phyloP scores from a whole-genome alignment of 64 coral and sea anemone species.

The Pocillopora damicornis region DNA sequence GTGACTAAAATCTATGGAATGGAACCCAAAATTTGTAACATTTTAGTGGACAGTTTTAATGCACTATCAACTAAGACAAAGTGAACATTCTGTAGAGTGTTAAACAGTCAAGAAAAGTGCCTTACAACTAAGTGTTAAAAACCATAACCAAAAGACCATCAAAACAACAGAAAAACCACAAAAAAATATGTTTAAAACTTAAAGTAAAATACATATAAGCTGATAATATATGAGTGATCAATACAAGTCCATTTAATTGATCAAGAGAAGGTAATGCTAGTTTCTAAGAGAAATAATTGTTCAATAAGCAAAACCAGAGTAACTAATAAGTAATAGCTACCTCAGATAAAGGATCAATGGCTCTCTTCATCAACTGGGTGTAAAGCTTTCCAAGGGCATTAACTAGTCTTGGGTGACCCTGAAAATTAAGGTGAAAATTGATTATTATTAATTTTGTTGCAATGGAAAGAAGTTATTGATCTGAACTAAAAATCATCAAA shows the following conservation, averaged over 20 bases:
- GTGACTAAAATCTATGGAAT: constrained; percentile 63
- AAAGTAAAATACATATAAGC: not conserved
- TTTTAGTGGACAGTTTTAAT: not conserved
- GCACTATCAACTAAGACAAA: not conserved
- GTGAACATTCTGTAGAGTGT: too few species aligned
- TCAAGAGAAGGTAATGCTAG: too few species aligned
- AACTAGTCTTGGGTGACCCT: constrained; percentile 85
- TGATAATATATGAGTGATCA: too few species aligned
- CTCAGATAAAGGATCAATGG: constrained; percentile 81
- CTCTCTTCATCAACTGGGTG: constrained; percentile 60
- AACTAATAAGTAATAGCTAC: constrained; percentile 3
- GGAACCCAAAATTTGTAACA: not conserved
- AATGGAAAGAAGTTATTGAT: not conserved
- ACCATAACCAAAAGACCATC: too few species aligned
- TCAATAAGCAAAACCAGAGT: too few species aligned
- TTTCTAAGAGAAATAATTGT: too few species aligned
- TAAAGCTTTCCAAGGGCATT: constrained; percentile 73
- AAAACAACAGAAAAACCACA: too few species aligned
- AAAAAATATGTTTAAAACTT: too few species aligned
- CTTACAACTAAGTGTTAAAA: too few species aligned
- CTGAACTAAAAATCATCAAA: too few species aligned
- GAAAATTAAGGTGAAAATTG: not conserved
- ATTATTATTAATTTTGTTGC: not conserved
- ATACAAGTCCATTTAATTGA: too few species aligned
- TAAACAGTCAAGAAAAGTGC: too few species aligned